phyloP scores from a whole-genome alignment of 2,888 invertebrate species.

The Tetragonula carbonaria region DNA sequence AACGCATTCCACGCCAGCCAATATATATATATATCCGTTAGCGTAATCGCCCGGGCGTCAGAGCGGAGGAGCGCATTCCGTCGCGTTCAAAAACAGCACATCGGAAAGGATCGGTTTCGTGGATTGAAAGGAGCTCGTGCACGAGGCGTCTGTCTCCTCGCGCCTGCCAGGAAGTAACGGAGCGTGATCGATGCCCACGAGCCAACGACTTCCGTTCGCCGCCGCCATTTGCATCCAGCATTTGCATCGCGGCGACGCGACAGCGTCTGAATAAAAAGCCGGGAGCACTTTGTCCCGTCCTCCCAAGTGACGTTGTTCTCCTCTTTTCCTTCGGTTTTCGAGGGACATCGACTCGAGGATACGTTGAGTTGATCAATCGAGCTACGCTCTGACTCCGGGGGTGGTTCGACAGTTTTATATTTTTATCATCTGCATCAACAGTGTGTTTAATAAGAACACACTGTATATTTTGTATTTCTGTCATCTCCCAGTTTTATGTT shows the following conservation, averaged over 20 bases:
- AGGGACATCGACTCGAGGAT: not conserved
- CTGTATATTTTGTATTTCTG: too few relatives aligned
- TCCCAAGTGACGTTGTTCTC: not conserved
- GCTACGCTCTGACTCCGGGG: rapidly evolving
- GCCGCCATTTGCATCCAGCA: conserved; percentile 49
- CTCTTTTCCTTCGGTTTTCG: not conserved
- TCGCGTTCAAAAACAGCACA: conserved; percentile 27
- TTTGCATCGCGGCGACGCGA: conserved; percentile 62
- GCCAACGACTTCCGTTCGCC: conserved; percentile 76
- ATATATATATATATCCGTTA: not conserved
- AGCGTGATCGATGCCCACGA: conserved; percentile 70
- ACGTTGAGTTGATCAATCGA: too few relatives aligned
- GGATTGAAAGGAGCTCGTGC: conserved; percentile 65
- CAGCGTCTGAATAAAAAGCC: conserved; percentile 56
- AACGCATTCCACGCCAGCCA: too few relatives aligned
- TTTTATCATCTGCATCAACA: too few relatives aligned
- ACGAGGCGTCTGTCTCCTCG: conserved; percentile 59
- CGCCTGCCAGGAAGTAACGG: conserved; percentile 79
- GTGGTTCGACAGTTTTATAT: too few relatives aligned
- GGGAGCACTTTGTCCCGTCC: conserved; percentile 27
- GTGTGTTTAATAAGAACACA: too few relatives aligned
- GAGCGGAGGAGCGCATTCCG: not conserved
- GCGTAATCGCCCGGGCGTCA: not conserved
- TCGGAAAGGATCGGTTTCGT: conserved; percentile 8
- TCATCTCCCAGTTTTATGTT: too few relatives aligned